Evolutionary conservation across 2,888 invertebrate genomes (phyloP).

Genomic region (Dicranocentrus wangi): DNA sequence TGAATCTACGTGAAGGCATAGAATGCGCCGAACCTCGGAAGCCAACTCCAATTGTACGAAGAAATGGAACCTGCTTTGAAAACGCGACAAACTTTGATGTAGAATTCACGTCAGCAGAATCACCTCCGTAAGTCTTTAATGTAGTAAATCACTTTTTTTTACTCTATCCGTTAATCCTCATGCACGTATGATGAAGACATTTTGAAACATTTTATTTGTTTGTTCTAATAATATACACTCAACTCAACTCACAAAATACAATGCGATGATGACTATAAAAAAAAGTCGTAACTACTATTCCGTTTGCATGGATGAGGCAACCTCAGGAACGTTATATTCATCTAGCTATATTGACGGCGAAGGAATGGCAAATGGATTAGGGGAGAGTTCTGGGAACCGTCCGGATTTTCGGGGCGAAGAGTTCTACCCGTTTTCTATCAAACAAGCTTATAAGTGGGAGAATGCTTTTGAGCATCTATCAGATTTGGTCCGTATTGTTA

Average conservation of each 20-base stretch:
- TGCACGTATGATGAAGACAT: not conserved
- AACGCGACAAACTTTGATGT: slow-evolving; percentile 62
- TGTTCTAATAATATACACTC: not conserved
- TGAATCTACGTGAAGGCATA: slow-evolving; percentile 25
- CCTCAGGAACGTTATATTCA: slow-evolving; percentile 61
- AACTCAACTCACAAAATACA: too few relatives aligned
- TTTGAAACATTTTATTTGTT: slow-evolving; percentile 11
- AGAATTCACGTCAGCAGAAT: slow-evolving; percentile 54
- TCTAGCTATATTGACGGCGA: slow-evolving; percentile 64
- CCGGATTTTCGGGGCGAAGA: slow-evolving; percentile 52
- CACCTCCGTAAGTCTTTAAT: slow-evolving; percentile 30
- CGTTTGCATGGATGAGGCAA: slow-evolving; percentile 67
- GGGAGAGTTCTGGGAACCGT: slow-evolving; percentile 28
- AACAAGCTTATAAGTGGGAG: slow-evolving; percentile 50
- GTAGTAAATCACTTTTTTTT: not conserved
- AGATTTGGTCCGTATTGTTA: slow-evolving; percentile 35
- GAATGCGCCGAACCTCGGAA: slow-evolving; percentile 27
- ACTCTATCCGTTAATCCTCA: slow-evolving; percentile 10
- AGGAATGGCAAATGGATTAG: slow-evolving; percentile 49
- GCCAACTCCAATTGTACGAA: slow-evolving; percentile 25
- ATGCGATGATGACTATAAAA: too few relatives aligned
- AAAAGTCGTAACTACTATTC: slow-evolving; percentile 52
- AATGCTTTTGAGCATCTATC: slow-evolving; percentile 29
- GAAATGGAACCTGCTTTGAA: slow-evolving; percentile 67
- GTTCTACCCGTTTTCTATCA: slow-evolving; percentile 54